Evolutionary conservation across 2,888 invertebrate species (phyloP).

Genomic region (Esperia sulphurella): DNA sequence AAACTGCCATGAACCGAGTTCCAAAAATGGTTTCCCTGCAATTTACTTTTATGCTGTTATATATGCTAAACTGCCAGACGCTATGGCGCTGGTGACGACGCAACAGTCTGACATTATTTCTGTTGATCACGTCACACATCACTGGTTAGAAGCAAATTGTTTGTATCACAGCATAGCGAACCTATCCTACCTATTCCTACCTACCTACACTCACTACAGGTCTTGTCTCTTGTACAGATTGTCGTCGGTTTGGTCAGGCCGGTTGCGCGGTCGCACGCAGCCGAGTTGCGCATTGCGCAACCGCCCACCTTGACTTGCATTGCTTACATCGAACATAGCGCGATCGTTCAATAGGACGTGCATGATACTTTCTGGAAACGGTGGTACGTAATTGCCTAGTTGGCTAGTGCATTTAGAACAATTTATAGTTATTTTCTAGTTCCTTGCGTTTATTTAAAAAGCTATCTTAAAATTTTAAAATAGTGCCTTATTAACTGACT

Average conservation of each 20-base stretch:
- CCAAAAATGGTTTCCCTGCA: background rate
- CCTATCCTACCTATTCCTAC: no score
- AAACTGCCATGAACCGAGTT: background rate
- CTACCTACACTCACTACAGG: no score
- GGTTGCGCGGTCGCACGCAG: slow-evolving; percentile 34
- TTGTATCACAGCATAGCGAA: no score
- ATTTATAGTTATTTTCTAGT: no score
- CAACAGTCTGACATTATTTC: background rate
- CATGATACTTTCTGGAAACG: slow-evolving; percentile 29
- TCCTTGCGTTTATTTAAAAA: no score
- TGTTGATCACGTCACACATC: background rate
- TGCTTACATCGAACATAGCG: slow-evolving; percentile 46
- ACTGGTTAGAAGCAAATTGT: background rate
- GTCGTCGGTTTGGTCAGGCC: slow-evolving; percentile 12
- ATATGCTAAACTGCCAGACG: background rate
- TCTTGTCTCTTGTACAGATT: slow-evolving; percentile 7
- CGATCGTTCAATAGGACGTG: slow-evolving; percentile 29
- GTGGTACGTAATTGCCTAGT: slow-evolving; percentile 24
- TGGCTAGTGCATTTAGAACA: background rate
- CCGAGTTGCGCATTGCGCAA: slow-evolving; percentile 38
- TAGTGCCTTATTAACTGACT: no score
- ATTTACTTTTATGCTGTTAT: background rate
- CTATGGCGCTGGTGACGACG: background rate
- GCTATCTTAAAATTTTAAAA: no score
- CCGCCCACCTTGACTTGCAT: slow-evolving; percentile 60